Percentiles rank a stretch among this genome's conserved stretches.
These are phyloP conservation scores for Lytechinus variegatus DNA, from an alignment of 35 echinoderm and acorn worm species.

Conservation along the genomic window DNA sequence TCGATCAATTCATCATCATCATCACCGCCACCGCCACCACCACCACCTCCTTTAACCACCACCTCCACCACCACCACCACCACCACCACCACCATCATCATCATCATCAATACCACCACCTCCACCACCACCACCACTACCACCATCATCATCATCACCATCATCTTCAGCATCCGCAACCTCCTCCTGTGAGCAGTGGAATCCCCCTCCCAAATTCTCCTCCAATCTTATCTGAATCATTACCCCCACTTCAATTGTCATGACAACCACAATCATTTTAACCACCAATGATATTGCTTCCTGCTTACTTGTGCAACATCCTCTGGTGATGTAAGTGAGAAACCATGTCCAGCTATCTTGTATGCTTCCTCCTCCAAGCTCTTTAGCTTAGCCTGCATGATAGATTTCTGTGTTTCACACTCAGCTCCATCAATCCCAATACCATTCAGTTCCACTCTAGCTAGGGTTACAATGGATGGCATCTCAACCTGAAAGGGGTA, in stretches of 20 bases:
- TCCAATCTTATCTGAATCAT: too few relatives aligned
- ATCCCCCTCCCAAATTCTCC: too few relatives aligned
- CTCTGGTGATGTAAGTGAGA: constrained; percentile 92
- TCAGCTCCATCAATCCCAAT: constrained; percentile 86
- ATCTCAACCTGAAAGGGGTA: constrained; percentile 79
- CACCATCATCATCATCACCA: too few relatives aligned
- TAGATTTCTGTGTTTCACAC: constrained; percentile 91
- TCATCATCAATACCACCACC: not conserved
- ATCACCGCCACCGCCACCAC: too few relatives aligned
- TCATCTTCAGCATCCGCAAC: too few relatives aligned
- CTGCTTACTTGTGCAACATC: constrained; percentile 89
- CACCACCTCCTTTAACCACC: not conserved
- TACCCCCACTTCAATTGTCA: too few relatives aligned
- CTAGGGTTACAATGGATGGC: constrained; percentile 84
- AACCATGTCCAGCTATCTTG: constrained; percentile 78
- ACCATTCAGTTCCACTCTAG: constrained; percentile 89
- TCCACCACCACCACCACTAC: too few relatives aligned
- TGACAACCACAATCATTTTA: not conserved
- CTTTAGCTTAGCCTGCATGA: constrained; percentile 91
- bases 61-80: not conserved
- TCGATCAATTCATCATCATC: too few relatives aligned
- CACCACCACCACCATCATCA: not conserved
- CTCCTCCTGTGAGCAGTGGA: too few relatives aligned
- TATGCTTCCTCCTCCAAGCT: constrained; percentile 88
- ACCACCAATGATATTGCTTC: not conserved